Evolutionary conservation across 2,888 invertebrate species (phyloP), one percentile per base, ranked within the genome.

Genomic region (Boloria euphrosyne): DNA sequence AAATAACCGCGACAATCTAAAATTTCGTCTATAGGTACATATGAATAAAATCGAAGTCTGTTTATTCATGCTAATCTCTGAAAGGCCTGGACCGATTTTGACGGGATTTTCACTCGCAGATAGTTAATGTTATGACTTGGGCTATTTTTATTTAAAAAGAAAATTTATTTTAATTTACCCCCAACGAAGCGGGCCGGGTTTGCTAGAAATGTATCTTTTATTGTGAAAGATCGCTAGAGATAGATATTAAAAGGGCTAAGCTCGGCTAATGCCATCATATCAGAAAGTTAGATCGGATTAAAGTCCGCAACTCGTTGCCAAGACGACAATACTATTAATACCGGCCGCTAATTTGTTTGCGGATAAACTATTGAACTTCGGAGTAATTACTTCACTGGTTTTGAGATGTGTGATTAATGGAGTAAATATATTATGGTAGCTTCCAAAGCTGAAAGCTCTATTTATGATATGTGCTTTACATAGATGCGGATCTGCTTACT

Each of bases 341-440:
- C 31, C 31, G 31, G 16, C 46, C 49, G 49, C 60, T 65, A 60
- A 65, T 65, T 60, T 53, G 54, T 65, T 54, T 60, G 59, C 22
- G 54, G 43, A 54, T 51, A 52, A 64, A 44, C 64, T 43, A 22
- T 59, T 53, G 13, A 50, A 60, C 49, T 54, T 60, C 18, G 17
- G 16, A 57, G 50, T 57, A 51, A 51, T 51, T 50, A 3, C n/a
- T 43, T 51, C 14, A 16, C 16, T 60, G 49, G 43, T 44, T 65
- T 53, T 49, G 16, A 50, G n/a, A 52, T 62, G 13, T 53, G 46
- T 46, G 57, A 57, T 46, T 27, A 44, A 57, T 46, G 57, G 46
- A 4, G 57, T n/a, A 13, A 57, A 57, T 46, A 22, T 46, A 7
- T 57, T 27, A 22, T 27, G n/a, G 13, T 7, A 4, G 43, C 14